Conservation (phyloP, 2,888 invertebrate species). For the Trisateles emortualis region DNA sequence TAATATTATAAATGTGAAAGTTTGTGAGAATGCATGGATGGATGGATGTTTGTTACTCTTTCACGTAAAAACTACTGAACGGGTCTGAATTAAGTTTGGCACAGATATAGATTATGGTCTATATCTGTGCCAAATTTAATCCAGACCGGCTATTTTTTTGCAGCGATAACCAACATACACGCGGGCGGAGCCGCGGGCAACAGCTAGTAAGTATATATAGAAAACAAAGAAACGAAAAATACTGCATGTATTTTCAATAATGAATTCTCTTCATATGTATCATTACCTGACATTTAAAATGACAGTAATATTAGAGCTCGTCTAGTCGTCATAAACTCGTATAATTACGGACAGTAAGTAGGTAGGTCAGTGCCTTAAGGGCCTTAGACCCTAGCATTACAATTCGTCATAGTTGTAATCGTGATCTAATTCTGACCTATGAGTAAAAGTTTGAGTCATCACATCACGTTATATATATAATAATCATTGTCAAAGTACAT, state of each 20-base stretch:
- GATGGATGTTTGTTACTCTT: too few species aligned
- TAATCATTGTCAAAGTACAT: not conserved
- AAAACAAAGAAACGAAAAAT: not conserved
- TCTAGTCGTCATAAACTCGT: conserved; percentile 17
- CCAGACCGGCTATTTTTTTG: too few species aligned
- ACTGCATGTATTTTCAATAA: too few species aligned
- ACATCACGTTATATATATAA: not conserved
- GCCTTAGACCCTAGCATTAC: conserved; percentile 14
- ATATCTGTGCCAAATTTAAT: too few species aligned
- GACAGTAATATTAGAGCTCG: conserved; percentile 21
- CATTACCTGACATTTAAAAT: conserved; percentile 22
- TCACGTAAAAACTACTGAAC: too few species aligned
- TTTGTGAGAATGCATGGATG: too few species aligned
- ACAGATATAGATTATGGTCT: too few species aligned
- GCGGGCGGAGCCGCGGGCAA: too few species aligned
- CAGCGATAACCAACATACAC: too few species aligned
- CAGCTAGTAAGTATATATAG: too few species aligned
- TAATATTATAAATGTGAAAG: too few species aligned
- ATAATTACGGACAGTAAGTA: conserved; percentile 23
- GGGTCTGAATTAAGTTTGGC: too few species aligned
- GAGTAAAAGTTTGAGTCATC: conserved; percentile 29
- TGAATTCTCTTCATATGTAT: conserved; percentile 9
- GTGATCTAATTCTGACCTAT: conserved; percentile 52
- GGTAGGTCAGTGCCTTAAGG: conserved; percentile 24
- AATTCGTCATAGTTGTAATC: conserved; percentile 22